Evolutionary conservation across 2,797 vertebrate species (phyloP).

Genomic region (Dendrocincla tyrannina): DNA sequence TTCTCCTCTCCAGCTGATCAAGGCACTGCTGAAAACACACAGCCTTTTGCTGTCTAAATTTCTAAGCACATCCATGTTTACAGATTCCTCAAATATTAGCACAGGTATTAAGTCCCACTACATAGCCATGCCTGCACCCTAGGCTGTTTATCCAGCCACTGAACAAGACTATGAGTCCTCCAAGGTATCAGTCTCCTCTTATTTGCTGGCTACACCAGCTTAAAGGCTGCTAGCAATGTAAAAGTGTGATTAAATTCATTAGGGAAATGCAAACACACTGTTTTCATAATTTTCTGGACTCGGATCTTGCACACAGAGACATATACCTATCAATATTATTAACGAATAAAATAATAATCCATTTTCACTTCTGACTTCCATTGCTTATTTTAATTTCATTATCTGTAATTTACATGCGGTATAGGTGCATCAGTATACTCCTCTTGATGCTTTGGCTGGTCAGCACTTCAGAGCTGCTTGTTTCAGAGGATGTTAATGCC

Average conservation of each 20-base stretch:
- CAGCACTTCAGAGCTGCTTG: background rate
- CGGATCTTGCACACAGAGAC: background rate
- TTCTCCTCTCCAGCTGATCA: background rate
- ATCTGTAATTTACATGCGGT: background rate
- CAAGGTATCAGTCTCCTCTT: background rate
- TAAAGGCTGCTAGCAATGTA: background rate
- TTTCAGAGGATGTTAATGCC: background rate
- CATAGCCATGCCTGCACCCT: background rate
- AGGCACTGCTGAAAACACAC: background rate
- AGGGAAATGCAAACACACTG: background rate
- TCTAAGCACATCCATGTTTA: background rate
- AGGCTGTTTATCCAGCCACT: background rate
- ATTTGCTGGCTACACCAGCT: background rate
- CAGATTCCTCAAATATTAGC: background rate
- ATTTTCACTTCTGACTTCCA: background rate
- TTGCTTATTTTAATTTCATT: background rate
- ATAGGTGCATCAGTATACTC: background rate
- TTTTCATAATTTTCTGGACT: background rate
- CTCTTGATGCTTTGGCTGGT: background rate
- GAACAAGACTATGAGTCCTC: background rate
- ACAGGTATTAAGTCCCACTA: background rate
- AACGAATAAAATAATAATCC: background rate
- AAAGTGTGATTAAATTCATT: background rate
- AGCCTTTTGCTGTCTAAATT: background rate
- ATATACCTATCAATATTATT: background rate